These are phyloP conservation scores for Atrichornis clamosus DNA, from an alignment of 2,113 vertebrate genomes.

Conservation along the genomic window DNA sequence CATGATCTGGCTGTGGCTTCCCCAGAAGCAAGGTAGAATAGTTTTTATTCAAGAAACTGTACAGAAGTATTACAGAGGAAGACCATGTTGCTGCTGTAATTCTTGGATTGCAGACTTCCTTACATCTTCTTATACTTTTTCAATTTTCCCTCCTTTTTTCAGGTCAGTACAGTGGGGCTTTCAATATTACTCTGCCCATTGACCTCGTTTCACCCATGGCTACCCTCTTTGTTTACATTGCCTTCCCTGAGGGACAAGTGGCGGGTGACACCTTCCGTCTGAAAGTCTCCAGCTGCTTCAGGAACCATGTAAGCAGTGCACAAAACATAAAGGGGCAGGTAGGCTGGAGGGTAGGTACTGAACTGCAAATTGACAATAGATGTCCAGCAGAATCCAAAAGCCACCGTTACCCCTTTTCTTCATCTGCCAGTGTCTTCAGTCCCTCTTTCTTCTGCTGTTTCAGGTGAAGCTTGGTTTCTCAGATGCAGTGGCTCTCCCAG, in stretches of 20 bases:
- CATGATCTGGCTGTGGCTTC: neutral
- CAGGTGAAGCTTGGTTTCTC: constrained; percentile 78
- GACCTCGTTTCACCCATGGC: constrained; percentile 69
- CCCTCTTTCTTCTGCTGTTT: neutral
- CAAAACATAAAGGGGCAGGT: neutral
- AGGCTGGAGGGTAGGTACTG: neutral
- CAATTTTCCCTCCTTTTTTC: neutral
- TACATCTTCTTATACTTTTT: neutral
- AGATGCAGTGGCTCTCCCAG: constrained; percentile 69
- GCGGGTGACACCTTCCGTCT: constrained; percentile 76
- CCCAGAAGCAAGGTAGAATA: neutral
- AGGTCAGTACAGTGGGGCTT: constrained; percentile 46
- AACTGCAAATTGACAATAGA: neutral
- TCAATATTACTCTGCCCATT: constrained; percentile 55
- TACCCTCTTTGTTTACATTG: constrained; percentile 75
- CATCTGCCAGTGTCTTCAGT: neutral
- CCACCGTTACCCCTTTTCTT: neutral
- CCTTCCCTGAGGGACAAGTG: constrained; percentile 74
- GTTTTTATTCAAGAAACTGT: neutral
- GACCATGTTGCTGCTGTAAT: neutral
- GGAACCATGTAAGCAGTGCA: constrained; percentile 73
- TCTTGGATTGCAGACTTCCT: neutral
- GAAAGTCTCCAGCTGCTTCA: constrained; percentile 75
- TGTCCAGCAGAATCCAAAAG: neutral
- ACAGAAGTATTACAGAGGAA: neutral